Conservation (phyloP, 2,888 invertebrate species). For the Melangyna quadrimaculata region DNA sequence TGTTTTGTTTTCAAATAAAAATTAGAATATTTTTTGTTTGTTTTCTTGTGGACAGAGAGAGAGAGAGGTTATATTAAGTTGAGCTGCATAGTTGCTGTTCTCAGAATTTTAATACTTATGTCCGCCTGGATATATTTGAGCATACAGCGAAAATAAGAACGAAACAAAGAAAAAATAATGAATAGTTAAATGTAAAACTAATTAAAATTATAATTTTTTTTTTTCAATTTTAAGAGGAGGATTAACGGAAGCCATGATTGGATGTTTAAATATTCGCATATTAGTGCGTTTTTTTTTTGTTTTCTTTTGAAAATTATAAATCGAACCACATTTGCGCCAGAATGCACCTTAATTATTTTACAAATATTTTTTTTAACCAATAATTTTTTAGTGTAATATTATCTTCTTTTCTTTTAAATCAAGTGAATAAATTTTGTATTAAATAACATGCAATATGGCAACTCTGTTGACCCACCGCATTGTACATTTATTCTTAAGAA, state of each 20-base stretch:
- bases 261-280: conserved; percentile 40
- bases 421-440: conserved; percentile 38
- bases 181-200: not conserved
- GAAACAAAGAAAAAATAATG: not conserved
- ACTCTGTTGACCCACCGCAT: conserved; percentile 71
- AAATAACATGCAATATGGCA: conserved; percentile 70
- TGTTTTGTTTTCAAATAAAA: not conserved
- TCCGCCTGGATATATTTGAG: conserved; percentile 51
- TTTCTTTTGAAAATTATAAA: not conserved
- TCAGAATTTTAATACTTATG: conserved; percentile 33
- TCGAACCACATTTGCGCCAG: conserved; percentile 66
- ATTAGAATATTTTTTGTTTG: not conserved
- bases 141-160: conserved; percentile 35
- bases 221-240: conserved; percentile 35
- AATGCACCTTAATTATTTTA: conserved; percentile 56
- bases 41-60: conserved; percentile 3
- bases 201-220: not conserved
- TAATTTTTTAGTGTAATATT: not conserved
- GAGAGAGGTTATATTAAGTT: not conserved
- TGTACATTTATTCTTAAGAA: conserved; percentile 18
- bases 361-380: not conserved
- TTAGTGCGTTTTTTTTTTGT: not conserved
- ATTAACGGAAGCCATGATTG: conserved; percentile 71
- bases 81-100: conserved; percentile 38
- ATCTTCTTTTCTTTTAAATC: not conserved